These are phyloP conservation scores for Mesocricetus auratus DNA, from an alignment of 2,113 vertebrate genomes.

Conservation along the genomic window DNA sequence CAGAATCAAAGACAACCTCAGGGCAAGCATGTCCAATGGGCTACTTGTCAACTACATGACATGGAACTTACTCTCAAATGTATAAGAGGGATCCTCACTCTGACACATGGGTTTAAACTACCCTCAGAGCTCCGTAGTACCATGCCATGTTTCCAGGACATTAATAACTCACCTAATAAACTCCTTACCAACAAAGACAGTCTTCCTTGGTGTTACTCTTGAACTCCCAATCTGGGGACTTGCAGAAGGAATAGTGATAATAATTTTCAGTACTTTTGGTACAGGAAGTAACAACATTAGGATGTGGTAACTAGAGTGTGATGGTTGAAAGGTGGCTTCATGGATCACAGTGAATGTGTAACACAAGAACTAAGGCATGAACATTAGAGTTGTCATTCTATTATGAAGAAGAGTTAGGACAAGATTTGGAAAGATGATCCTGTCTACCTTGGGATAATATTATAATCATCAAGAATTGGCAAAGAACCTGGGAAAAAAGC, in stretches of 20 bases:
- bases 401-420: neutral
- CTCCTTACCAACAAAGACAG: neutral
- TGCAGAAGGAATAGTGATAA: neutral
- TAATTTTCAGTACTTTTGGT: neutral
- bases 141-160: neutral
- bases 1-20: neutral
- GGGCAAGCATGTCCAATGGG: neutral
- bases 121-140: neutral
- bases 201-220: neutral
- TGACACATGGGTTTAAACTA: neutral
- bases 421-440: neutral
- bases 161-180: neutral
- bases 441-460: constrained; percentile 4
- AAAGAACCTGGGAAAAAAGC: constrained; percentile 24
- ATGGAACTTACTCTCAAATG: too few relatives aligned
- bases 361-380: neutral
- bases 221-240: neutral
- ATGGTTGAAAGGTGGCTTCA: neutral
- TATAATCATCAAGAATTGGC: constrained; percentile 1
- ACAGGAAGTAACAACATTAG: neutral
- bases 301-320: neutral
- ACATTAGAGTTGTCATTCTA: neutral
- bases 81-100: neutral
- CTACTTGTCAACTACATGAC: neutral
- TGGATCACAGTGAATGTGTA: neutral